Conservation (phyloP, 1,140 invertebrate species). For the Rhyacophila brunnea region DNA sequence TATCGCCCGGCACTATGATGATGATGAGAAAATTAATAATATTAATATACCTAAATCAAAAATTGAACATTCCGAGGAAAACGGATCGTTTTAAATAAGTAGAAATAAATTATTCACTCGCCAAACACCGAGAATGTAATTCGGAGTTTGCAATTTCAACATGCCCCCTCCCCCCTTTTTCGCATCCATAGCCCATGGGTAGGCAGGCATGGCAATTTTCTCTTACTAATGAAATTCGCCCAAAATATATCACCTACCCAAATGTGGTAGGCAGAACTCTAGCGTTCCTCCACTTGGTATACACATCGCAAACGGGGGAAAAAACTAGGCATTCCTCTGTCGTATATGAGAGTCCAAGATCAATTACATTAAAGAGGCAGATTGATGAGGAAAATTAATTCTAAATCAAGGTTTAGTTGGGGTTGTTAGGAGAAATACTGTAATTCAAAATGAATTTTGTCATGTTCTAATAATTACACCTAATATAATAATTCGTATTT, state of each 20-base stretch:
- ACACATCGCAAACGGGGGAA: no score
- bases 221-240: constrained; percentile 36
- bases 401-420: no score
- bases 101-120: constrained; percentile 34
- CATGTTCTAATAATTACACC: no score
- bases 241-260: constrained; percentile 34
- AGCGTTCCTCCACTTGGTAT: no score
- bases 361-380: no score
- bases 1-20: background rate
- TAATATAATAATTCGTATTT: no score
- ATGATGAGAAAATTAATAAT: background rate
- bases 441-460: no score
- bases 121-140: constrained; percentile 32
- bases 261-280: no score
- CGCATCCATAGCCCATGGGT: constrained; percentile 25
- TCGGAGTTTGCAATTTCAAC: constrained; percentile 34
- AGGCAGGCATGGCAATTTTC: constrained; percentile 33
- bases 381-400: no score
- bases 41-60: background rate
- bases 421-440: no score
- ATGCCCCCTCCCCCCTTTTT: constrained; percentile 9
- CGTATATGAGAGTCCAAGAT: no score
- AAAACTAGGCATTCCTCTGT: no score
- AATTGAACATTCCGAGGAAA: constrained; percentile 17
- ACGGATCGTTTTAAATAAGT: constrained; percentile 31